Evolutionary conservation across 2,888 invertebrate genomes (phyloP).

Genomic region (Cosmopolites sordidus): DNA sequence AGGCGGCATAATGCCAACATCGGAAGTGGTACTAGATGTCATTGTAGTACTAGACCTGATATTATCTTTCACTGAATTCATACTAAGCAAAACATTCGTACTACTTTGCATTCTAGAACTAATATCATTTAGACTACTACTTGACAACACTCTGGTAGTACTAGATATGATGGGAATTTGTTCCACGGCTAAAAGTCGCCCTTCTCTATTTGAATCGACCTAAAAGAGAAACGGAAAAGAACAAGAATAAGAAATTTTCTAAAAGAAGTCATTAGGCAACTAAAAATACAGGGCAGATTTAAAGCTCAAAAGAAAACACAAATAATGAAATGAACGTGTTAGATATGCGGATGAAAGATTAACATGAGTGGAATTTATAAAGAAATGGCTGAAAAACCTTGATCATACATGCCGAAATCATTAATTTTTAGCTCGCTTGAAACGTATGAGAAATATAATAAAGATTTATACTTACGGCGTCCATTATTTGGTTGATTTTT

Average conservation of each 20-base stretch:
- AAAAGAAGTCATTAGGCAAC: neutral
- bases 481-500: too few relatives aligned
- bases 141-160: constrained; percentile 2
- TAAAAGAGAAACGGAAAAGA: constrained; percentile 21
- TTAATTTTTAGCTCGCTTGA: too few relatives aligned
- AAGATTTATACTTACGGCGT: too few relatives aligned
- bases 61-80: neutral
- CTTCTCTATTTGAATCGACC: constrained; percentile 25
- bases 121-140: constrained; percentile 14
- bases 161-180: constrained; percentile 1
- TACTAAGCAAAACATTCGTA: constrained; percentile 4
- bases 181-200: constrained; percentile 15
- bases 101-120: constrained; percentile 5
- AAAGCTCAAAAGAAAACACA: neutral
- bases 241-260: constrained; percentile 5
- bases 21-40: constrained; percentile 4
- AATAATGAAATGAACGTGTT: constrained; percentile 1
- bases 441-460: too few relatives aligned
- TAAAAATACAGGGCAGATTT: neutral
- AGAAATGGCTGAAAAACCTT: constrained; percentile 12
- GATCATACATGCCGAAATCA: neutral
- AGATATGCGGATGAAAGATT: constrained; percentile 19
- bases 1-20: neutral
- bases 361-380: constrained; percentile 13
- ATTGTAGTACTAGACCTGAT: constrained; percentile 7